Base-by-base conservation (phyloP, 1,140 invertebrate genomes). In the Neodiprion virginianus region DNA sequence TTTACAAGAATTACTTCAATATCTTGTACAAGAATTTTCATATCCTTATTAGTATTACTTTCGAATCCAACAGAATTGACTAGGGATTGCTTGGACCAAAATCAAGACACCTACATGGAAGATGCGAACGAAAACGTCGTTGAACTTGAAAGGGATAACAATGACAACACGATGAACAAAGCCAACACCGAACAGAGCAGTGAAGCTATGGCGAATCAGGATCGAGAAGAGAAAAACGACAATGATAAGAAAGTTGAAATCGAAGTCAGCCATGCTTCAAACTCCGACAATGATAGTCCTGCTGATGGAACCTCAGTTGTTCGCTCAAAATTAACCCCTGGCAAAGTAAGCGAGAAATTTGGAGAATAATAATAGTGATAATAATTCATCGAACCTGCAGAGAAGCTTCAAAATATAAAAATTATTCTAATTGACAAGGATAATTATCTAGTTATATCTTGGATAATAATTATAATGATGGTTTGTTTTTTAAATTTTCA, bases 321-420 rank as follows among this genome's bases (percentile, higher is more conserved):
- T 9, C 91, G 91, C 76, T 91, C 92, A 0, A 92, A 93, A 79
- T 80, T 94, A 75, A 91, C 93, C 50, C 90, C 93, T 17, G 93
- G 93, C 74, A 94, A 93, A 88, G 93, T 93, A 21, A 77, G 48
- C 66, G 1, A 7, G 28, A 47, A 28, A 69, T 74, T 8, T 47
- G 61, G 69, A 11, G 17, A 53, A 69, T 69, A 50, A 67, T 76
- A 67, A 12, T 73, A 61, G 47, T 65, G 67, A 71, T 12, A 74
- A 23, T n/a, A 7, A 28, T 72, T 72, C 47, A 0, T 72, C 86
- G 89, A 89, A 90, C 74, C 88, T 91, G 9, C 86, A 90, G 72
- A 85, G 88, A 48, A 87, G 89, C 65, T 3, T 40, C 5, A 40
- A 40, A 40, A 40, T 40, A 2, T 40, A 3, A 40, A 40, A 40